Conservation (phyloP, 2,888 invertebrate species). For the Clostera curtula region DNA sequence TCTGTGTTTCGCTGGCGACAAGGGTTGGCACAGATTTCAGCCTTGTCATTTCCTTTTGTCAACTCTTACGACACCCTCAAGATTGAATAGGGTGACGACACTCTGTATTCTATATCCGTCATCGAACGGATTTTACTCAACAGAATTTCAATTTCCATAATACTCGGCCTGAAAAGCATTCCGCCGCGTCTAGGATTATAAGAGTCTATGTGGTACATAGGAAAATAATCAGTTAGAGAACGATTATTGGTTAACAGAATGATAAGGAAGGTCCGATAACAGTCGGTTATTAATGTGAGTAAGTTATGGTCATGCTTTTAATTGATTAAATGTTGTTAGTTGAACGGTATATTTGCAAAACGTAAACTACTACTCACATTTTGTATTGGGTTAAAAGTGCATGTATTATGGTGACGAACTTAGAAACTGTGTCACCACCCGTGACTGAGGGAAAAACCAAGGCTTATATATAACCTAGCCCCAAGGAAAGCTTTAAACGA, state of each 20-base stretch:
- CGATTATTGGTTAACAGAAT: slow-evolving; percentile 40
- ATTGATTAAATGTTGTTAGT: slow-evolving; percentile 17
- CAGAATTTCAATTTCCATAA: too few species aligned
- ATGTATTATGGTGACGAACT: too few species aligned
- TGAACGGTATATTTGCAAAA: slow-evolving; percentile 10
- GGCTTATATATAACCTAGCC: too few species aligned
- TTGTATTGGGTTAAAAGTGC: too few species aligned
- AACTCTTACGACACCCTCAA: too few species aligned
- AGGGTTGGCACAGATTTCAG: too few species aligned
- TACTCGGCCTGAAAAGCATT: slow-evolving; percentile 13
- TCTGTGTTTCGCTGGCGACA: too few species aligned
- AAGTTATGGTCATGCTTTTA: slow-evolving; percentile 14
- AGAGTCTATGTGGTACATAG: slow-evolving; percentile 22
- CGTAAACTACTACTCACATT: slow-evolving; percentile 3
- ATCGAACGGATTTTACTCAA: background rate
- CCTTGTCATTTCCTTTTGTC: too few species aligned
- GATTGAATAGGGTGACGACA: too few species aligned
- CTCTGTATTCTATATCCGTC: background rate
- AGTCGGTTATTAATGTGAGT: slow-evolving; percentile 24
- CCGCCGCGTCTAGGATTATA: slow-evolving; percentile 21
- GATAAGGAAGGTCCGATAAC: slow-evolving; percentile 35
- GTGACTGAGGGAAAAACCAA: too few species aligned
- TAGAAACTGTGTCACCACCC: too few species aligned
- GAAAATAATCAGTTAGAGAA: slow-evolving; percentile 31
- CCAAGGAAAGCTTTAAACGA: too few species aligned